Conservation (phyloP, 1,140 invertebrate genomes). For the Mya arenaria region DNA sequence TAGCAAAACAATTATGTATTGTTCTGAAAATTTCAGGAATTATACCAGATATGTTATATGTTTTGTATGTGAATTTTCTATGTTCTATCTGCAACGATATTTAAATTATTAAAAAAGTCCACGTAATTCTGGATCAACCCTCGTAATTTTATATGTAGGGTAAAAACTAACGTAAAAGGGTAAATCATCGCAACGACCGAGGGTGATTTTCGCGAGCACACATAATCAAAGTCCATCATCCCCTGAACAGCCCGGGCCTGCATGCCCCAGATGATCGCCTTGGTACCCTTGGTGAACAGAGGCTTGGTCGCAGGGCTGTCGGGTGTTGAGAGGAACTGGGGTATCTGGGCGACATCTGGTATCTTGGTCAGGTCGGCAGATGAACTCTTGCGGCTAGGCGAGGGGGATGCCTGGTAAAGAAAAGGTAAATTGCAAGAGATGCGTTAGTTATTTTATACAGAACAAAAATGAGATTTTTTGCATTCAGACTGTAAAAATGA, state of each 20-base stretch:
- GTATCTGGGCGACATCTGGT: not conserved
- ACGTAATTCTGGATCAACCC: too few species aligned
- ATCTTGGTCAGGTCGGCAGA: slow-evolving; percentile 26
- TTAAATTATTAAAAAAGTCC: too few species aligned
- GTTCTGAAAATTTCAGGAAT: too few species aligned
- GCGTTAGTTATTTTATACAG: too few species aligned
- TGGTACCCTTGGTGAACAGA: slow-evolving; percentile 91
- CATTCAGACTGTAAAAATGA: too few species aligned
- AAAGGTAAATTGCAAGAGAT: too few species aligned
- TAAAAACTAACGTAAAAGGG: slow-evolving; percentile 85
- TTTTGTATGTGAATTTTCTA: too few species aligned
- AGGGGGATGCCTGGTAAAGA: slow-evolving; percentile 69
- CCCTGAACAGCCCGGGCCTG: slow-evolving; percentile 98
- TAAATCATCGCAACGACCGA: slow-evolving; percentile 97
- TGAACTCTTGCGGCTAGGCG: slow-evolving; percentile 66
- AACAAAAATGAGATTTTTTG: too few species aligned
- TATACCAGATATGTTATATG: too few species aligned
- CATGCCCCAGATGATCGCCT: slow-evolving; percentile 99
- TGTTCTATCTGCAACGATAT: too few species aligned
- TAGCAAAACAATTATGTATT: too few species aligned
- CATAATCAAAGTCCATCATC: slow-evolving; percentile 99
- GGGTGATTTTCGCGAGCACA: slow-evolving; percentile 92
- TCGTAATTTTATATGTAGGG: not conserved
- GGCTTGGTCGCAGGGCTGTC: slow-evolving; percentile 17
- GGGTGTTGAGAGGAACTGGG: not conserved